Evolutionary conservation across 2,113 vertebrate species (phyloP).

Genomic region (Craseonycteris thonglongyai): DNA sequence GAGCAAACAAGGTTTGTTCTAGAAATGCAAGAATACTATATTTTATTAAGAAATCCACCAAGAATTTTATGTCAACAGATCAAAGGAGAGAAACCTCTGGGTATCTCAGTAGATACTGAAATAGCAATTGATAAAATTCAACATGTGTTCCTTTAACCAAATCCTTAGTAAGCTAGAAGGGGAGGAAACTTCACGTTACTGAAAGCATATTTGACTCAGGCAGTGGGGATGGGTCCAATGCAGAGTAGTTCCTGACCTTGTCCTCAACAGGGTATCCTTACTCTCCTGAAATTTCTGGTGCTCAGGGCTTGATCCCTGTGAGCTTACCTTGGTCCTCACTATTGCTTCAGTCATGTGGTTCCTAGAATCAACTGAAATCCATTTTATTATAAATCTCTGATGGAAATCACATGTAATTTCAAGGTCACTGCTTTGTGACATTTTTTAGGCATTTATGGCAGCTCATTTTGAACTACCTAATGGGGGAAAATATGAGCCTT

Average conservation of each 20-base stretch:
- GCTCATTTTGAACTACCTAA: not conserved
- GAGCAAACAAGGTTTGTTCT: not conserved
- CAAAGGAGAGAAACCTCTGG: not conserved
- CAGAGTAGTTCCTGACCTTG: not conserved
- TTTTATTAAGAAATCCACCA: not conserved
- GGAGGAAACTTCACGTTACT: not conserved
- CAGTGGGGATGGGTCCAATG: not conserved
- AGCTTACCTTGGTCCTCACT: not conserved
- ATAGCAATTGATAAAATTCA: not conserved
- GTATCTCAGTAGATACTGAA: not conserved
- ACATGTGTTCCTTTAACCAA: not conserved
- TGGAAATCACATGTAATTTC: not conserved
- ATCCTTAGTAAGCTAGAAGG: not conserved
- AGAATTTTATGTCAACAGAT: no score
- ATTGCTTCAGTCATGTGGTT: not conserved
- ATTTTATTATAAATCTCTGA: not conserved
- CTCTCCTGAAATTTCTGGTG: not conserved
- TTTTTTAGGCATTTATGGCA: not conserved
- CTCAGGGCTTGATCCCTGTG: accelerated
- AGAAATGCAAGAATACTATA: accelerated
- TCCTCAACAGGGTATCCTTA: accelerated
- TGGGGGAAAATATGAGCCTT: not conserved
- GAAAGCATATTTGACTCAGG: no score
- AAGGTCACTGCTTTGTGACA: not conserved
- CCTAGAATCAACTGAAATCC: not conserved